These are phyloP conservation scores for Rhagophthalmus giganteus DNA, from an alignment of 2,888 invertebrate genomes.

Conservation along the genomic window DNA sequence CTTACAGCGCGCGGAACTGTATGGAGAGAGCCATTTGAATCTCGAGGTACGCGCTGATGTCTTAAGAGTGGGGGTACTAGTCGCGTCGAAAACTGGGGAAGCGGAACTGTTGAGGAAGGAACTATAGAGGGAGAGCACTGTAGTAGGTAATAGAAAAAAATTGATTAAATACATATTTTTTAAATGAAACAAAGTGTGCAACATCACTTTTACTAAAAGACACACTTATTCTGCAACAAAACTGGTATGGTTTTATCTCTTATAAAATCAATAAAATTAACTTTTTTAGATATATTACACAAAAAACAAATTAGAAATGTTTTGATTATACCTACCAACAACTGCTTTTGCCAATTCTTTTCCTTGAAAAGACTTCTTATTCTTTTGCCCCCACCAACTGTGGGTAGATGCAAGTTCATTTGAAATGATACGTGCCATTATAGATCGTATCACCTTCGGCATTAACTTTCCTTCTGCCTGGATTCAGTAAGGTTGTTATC, in stretches of 20 bases:
- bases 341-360: neutral
- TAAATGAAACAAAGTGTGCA: neutral
- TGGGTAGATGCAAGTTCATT: neutral
- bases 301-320: too few relatives aligned
- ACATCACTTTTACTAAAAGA: neutral
- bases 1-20: too few relatives aligned
- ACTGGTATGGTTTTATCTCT: too few relatives aligned
- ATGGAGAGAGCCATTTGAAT: too few relatives aligned
- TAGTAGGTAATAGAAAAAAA: neutral
- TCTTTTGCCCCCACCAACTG: constrained; percentile 1
- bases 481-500: neutral
- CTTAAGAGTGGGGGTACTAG: too few relatives aligned
- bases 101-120: too few relatives aligned
- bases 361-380: neutral
- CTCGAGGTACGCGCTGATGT: too few relatives aligned
- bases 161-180: neutral
- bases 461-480: constrained; percentile 3
- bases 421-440: neutral
- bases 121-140: too few relatives aligned
- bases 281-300: too few relatives aligned
- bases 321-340: neutral
- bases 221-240: too few relatives aligned
- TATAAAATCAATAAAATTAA: too few relatives aligned
- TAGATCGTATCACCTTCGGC: neutral
- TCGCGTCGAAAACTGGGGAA: neutral